Evolutionary conservation across 2,797 vertebrate genomes (phyloP).

Genomic region (Eulemur albifrons): DNA sequence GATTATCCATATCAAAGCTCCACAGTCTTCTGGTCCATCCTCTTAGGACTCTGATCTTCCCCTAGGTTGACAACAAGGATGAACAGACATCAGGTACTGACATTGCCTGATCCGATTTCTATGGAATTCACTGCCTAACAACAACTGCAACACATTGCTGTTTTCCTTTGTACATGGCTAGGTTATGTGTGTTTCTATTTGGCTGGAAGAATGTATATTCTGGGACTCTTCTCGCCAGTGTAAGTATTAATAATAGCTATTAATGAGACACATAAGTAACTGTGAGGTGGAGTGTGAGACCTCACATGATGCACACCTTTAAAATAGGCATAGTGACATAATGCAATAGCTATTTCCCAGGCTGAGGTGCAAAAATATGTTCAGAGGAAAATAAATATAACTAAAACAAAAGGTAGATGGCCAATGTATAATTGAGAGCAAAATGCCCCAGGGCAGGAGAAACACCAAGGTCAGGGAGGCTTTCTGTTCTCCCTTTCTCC

Average conservation of each 20-base stretch:
- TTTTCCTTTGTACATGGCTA: neutral
- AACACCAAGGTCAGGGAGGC: neutral
- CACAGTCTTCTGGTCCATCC: neutral
- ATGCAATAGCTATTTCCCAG: neutral
- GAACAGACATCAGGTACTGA: neutral
- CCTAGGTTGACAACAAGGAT: neutral
- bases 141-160: neutral
- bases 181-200: neutral
- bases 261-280: neutral
- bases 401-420: neutral
- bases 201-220: neutral
- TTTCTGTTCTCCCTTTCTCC: neutral
- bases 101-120: neutral
- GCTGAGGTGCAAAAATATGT: neutral
- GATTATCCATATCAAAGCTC: neutral
- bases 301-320: neutral
- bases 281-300: neutral
- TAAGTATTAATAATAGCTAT: neutral
- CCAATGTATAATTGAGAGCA: neutral
- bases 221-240: neutral
- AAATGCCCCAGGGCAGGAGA: neutral
- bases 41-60: neutral
- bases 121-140: neutral
- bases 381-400: neutral
- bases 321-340: conserved; percentile 34